These are phyloP conservation scores for Drosophila punjabiensis DNA, from an alignment of 1,140 invertebrate species.

Conservation along the genomic window DNA sequence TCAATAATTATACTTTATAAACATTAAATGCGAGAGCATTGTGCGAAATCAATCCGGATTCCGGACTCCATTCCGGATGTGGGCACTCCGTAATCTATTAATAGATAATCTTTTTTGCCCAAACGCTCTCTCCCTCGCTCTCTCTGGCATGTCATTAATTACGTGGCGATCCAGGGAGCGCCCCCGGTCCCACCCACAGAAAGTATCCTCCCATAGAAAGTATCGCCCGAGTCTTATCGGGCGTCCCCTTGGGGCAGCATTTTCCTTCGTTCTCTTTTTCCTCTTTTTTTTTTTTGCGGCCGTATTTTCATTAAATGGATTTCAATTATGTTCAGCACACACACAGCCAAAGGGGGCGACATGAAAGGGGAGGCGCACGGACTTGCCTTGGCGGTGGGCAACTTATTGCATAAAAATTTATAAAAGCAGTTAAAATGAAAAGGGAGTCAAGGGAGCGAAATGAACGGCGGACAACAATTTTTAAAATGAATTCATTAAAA, in stretches of 20 bases:
- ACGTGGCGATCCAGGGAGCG: conserved; percentile 28
- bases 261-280: conserved; percentile 7
- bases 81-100: conserved; percentile 63
- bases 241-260: conserved; percentile 20
- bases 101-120: conserved; percentile 80
- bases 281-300: conserved; percentile 57
- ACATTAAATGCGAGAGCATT: conserved; percentile 69
- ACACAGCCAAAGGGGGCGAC: conserved; percentile 28
- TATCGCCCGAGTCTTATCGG: conserved; percentile 43
- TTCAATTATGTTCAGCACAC: conserved; percentile 74
- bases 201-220: conserved; percentile 1
- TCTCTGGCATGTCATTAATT: conserved; percentile 72
- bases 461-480: conserved; percentile 49
- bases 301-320: conserved; percentile 82
- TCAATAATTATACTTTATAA: conserved; percentile 79
- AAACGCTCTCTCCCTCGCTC: conserved; percentile 7
- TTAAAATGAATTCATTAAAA: conserved; percentile 82
- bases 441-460: conserved; percentile 25
- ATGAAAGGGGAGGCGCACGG: conserved; percentile 6
- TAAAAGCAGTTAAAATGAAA: conserved; percentile 65
- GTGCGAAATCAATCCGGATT: conserved; percentile 60
- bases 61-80: conserved; percentile 10
- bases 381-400: conserved; percentile 14
- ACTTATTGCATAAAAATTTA: conserved; percentile 74
- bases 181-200: neutral